phyloP scores from a whole-genome alignment of 2,797 vertebrate species.

The Amazonetta brasiliensis region DNA sequence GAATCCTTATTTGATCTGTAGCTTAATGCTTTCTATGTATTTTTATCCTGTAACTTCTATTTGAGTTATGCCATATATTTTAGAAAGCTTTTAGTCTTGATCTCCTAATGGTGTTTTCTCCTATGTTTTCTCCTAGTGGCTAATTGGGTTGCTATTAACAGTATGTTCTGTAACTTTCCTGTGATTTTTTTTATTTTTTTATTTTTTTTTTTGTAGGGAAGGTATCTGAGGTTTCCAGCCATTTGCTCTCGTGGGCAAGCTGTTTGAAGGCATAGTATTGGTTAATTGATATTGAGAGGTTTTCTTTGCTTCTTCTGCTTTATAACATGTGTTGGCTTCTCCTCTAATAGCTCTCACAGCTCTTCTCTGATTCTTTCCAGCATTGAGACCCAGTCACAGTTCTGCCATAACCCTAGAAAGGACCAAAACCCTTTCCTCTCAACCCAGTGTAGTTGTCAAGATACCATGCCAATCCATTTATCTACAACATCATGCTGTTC shows the following conservation, averaged over 20 bases:
- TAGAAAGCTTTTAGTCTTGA: background rate
- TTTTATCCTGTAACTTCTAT: background rate
- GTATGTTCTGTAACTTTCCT: background rate
- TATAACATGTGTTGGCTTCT: background rate
- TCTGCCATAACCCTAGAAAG: background rate
- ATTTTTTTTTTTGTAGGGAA: no score
- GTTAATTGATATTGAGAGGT: background rate
- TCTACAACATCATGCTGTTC: background rate
- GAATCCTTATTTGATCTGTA: background rate
- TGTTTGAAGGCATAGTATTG: background rate
- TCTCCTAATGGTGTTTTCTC: background rate
- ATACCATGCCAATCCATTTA: background rate
- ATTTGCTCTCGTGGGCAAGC: background rate
- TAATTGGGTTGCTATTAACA: background rate
- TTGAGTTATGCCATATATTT: background rate
- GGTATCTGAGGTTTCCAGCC: background rate
- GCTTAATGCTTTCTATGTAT: background rate
- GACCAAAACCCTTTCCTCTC: background rate
- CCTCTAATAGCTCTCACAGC: background rate
- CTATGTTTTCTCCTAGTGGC: background rate
- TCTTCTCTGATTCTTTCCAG: background rate
- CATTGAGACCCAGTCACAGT: background rate
- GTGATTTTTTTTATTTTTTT: background rate
- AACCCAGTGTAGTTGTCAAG: background rate
- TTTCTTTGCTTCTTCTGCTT: background rate